phyloP scores from a whole-genome alignment of 2,797 vertebrate species.

The Oryzias sinensis region DNA sequence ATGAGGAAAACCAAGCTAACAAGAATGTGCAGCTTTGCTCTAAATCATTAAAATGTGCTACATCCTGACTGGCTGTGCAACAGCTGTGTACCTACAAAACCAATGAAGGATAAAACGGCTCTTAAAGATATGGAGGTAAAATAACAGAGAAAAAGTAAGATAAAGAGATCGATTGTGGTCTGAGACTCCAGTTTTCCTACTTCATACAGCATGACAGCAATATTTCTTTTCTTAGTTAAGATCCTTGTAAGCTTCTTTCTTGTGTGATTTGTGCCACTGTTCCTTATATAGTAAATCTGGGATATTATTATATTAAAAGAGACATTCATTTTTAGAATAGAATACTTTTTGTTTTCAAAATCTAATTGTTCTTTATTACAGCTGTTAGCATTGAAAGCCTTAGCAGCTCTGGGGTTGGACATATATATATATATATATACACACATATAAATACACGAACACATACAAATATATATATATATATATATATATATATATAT shows the following conservation, averaged over 20 bases:
- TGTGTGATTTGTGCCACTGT: conserved; percentile 5
- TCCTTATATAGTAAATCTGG: conserved; percentile 7
- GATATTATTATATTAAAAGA: not conserved
- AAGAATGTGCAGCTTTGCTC: conserved; percentile 72
- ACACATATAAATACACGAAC: too few species aligned
- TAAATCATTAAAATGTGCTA: conserved; percentile 82
- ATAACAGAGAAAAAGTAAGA: conserved; percentile 23
- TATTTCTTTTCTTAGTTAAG: conserved; percentile 25
- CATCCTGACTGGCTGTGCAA: conserved; percentile 55
- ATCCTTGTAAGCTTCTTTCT: conserved; percentile 35
- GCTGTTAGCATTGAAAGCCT: too few species aligned
- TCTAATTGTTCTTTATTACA: too few species aligned
- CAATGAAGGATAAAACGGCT: conserved; percentile 56
- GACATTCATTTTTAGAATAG: not conserved
- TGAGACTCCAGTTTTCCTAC: conserved; percentile 54
- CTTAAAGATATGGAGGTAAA: too few species aligned
- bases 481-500: too few species aligned
- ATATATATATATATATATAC: conserved; percentile 6
- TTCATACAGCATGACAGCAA: conserved; percentile 45
- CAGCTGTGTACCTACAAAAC: conserved; percentile 56
- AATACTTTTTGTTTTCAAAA: too few species aligned
- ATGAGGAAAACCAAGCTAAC: conserved; percentile 81
- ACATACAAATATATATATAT: conserved; percentile 25
- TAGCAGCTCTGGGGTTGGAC: not conserved
- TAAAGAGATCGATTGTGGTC: conserved; percentile 42